phyloP scores from a whole-genome alignment of 2,113 vertebrate species.

The Pogonocichla stellata region DNA sequence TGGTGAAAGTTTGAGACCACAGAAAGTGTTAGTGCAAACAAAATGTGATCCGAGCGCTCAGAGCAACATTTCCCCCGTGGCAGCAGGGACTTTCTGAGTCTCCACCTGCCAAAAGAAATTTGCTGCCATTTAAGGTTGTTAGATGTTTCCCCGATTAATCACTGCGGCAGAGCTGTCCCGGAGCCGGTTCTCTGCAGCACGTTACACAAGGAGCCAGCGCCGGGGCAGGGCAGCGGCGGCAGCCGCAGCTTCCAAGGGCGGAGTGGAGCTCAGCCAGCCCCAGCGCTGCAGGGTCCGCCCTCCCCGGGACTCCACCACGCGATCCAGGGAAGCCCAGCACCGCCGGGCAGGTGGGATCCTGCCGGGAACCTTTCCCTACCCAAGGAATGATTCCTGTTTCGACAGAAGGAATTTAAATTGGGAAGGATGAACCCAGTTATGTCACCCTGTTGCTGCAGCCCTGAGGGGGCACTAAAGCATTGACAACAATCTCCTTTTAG shows the following conservation, averaged over 20 bases:
- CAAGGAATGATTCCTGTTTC: neutral
- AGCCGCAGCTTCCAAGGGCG: neutral
- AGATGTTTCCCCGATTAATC: constrained; percentile 28
- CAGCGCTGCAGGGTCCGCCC: neutral
- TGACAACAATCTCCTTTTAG: neutral
- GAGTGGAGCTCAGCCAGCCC: rapidly evolving
- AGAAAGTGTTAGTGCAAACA: neutral
- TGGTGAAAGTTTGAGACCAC: neutral
- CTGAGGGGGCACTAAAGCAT: neutral
- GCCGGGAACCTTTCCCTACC: rapidly evolving
- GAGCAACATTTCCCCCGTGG: neutral
- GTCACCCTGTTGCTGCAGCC: neutral
- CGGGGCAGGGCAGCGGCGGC: neutral
- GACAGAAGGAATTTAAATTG: neutral
- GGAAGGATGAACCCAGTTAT: neutral
- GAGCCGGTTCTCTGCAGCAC: neutral
- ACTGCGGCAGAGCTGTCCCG: neutral
- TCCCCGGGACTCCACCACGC: neutral
- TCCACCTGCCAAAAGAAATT: constrained; percentile 25
- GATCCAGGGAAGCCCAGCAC: no score
- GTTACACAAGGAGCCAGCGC: neutral
- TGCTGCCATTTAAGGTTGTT: constrained; percentile 16
- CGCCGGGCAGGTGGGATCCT: neutral
- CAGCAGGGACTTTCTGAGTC: neutral
- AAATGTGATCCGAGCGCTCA: rapidly evolving